These are phyloP conservation scores for Ectemnius continuus DNA, from an alignment of 2,888 invertebrate species.

Conservation along the genomic window DNA sequence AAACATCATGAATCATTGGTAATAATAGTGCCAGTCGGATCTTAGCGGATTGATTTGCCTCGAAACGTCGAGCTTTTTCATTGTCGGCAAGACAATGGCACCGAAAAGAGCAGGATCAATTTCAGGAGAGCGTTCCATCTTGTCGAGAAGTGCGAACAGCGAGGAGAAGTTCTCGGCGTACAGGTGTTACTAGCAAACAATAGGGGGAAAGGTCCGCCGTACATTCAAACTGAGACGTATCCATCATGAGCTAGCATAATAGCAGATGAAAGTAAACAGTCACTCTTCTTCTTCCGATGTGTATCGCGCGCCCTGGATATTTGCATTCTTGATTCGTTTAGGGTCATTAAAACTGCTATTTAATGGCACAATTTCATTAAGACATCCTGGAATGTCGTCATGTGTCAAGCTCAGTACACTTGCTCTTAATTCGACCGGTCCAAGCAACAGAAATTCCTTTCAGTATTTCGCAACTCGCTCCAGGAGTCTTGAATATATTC, in stretches of 20 bases:
- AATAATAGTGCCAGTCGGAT: too few species aligned
- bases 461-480: not conserved
- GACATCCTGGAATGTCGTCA: too few species aligned
- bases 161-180: not conserved
- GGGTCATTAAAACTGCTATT: too few species aligned
- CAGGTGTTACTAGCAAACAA: constrained; percentile 3
- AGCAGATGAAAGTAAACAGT: constrained; percentile 5
- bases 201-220: constrained; percentile 1
- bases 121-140: not conserved
- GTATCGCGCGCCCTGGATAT: not conserved
- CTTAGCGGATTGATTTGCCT: too few species aligned
- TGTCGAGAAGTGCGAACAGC: not conserved
- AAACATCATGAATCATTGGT: too few species aligned
- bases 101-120: not conserved
- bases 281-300: not conserved
- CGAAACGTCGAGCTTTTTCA: too few species aligned
- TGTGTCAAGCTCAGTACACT: too few species aligned
- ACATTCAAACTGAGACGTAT: constrained; percentile 4
- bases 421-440: too few species aligned
- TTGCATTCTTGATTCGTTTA: not conserved
- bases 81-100: too few species aligned
- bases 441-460: not conserved
- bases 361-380: too few species aligned
- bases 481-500: too few species aligned
- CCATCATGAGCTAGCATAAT: constrained; percentile 3